A percentile compares a stretch with the other conserved stretches of the same genome.
Evolutionary conservation across 2,113 vertebrate genomes (phyloP).

Genomic region (Trogon melanurus): DNA sequence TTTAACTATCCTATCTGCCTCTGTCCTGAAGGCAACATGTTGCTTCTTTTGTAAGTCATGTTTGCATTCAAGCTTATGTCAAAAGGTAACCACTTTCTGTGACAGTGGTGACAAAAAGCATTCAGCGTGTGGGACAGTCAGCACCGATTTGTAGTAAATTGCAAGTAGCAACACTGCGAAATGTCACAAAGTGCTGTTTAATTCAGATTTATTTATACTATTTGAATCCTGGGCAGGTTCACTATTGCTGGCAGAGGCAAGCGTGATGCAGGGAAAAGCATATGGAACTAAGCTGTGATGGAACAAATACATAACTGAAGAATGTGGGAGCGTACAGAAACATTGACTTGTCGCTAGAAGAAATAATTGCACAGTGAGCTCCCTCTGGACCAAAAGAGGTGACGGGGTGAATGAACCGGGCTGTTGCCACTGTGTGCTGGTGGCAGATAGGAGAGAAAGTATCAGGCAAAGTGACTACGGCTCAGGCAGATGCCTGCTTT

Average conservation of each 20-base stretch:
- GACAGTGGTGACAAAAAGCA: background rate
- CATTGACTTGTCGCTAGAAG: background rate
- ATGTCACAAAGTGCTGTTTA: background rate
- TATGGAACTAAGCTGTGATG: background rate
- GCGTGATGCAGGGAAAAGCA: background rate
- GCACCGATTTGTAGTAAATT: background rate
- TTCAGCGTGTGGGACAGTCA: fast-evolving
- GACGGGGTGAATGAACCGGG: fast-evolving
- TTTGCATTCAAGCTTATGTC: background rate
- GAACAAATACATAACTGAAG: background rate
- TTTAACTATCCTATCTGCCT: background rate
- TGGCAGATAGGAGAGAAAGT: background rate
- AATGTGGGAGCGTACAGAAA: background rate
- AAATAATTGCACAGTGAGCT: fast-evolving
- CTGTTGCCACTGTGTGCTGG: fast-evolving
- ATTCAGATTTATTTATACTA: background rate
- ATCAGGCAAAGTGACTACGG: background rate
- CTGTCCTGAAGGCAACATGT: background rate
- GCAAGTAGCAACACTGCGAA: background rate
- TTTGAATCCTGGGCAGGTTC: background rate
- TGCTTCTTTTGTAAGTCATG: background rate
- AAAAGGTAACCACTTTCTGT: background rate
- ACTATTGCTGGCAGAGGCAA: background rate
- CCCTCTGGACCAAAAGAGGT: background rate
- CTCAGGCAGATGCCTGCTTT: background rate